phyloP scores from a whole-genome alignment of 64 coral and sea anemone genomes.

The Hydrozoanthus tunicans region DNA sequence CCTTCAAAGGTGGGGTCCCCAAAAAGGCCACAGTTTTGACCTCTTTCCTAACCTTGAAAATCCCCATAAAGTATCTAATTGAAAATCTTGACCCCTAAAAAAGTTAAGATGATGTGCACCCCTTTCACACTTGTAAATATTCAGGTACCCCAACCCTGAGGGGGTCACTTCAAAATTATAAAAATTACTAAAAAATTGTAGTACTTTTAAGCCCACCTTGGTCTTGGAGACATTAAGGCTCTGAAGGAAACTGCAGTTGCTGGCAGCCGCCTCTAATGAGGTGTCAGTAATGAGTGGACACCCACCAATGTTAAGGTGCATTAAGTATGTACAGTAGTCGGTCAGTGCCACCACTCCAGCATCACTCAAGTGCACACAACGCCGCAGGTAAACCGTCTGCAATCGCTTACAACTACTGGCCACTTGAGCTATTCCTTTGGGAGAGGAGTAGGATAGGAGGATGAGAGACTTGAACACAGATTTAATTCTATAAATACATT shows the following conservation, averaged over 20 bases:
- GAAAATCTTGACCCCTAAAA: too few species aligned
- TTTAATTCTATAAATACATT: too few species aligned
- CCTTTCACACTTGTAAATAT: background rate
- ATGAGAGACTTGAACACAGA: too few species aligned
- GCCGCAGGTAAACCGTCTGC: slow-evolving; percentile 80
- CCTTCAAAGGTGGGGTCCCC: too few species aligned
- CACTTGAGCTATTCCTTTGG: slow-evolving; percentile 61
- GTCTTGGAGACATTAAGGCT: slow-evolving; percentile 88
- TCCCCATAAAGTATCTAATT: too few species aligned
- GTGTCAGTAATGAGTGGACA: slow-evolving; percentile 76
- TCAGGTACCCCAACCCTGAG: background rate
- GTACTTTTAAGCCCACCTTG: slow-evolving; percentile 50
- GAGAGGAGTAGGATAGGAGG: too few species aligned
- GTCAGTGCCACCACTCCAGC: slow-evolving; percentile 65
- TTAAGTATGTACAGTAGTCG: slow-evolving; percentile 54
- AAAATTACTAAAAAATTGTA: too few species aligned
- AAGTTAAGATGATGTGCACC: too few species aligned
- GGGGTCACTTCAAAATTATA: background rate
- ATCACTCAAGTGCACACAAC: slow-evolving; percentile 76
- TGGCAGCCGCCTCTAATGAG: slow-evolving; percentile 67
- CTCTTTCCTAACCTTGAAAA: too few species aligned
- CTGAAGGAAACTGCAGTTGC: slow-evolving; percentile 69
- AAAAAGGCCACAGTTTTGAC: too few species aligned
- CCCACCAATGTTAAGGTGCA: slow-evolving; percentile 84
- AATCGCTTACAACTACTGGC: slow-evolving; percentile 56